Evolutionary conservation across 64 coral and sea anemone genomes (phyloP), one percentile per base, ranked within the genome.

Genomic region (Stichodactyla helianthus): DNA sequence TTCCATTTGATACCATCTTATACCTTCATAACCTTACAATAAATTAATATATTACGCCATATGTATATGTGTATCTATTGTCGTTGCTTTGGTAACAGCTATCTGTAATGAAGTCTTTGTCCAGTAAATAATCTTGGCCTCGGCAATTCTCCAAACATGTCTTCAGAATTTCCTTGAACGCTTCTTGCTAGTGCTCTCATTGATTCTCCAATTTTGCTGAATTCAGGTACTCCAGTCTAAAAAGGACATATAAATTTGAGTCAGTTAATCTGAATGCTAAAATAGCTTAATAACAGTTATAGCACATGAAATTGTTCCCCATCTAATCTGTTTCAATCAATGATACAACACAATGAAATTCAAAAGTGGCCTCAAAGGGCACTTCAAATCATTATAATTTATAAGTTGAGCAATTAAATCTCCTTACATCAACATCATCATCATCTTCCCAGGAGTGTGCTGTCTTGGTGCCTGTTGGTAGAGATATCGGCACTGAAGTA

Each of bases 161-260:
- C 85, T 23, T 92, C 90, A 44, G 86, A 87, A 13, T 84, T 89
- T n/a, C 93, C 88, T 19, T 97, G 94, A 71, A 97, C 89, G 86
- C 94, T 97, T 10, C 94, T 83, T 22, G 94, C 94, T 82, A 97
- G 74, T 52, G 94, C 94, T 70, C 53, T 93, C 94, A 97, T 97
- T 12, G 88, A 93, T 82, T 97, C 94, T 67, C 91, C 91, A 88
- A 97, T 97, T 50, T 97, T 93, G 51, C 74, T 89, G 52, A 91
- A 91, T 54, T 93, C 94, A 59, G 94, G 94, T 74, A 93, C 71
- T 71, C 54, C 79, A 57, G 89, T 54, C 94, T 97, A 31, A 0
- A 76, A 54, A 81, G 19, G 2, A 28, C 20, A 20, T 50, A 80
- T 2, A 20, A 2, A 74, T 74, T 0, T 26, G 25, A 65, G 80